Evolutionary conservation across 2,797 vertebrate species (phyloP), one percentile per base, ranked within the genome.

Genomic region (Alosa sapidissima): DNA sequence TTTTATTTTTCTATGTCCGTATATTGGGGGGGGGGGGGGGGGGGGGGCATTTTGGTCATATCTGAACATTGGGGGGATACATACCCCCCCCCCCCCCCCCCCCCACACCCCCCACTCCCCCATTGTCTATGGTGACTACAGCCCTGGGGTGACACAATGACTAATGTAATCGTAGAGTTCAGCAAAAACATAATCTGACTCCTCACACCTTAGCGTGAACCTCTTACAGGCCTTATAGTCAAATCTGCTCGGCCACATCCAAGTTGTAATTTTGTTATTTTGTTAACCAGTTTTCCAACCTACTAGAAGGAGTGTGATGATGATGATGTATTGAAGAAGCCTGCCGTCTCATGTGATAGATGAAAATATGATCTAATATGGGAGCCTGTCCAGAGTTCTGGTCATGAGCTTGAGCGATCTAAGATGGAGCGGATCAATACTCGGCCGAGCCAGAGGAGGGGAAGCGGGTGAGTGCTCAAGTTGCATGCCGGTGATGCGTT

Each of bases 361-460:
- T 62, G 8, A 28, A 68, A 13, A 19, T 45, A 14, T 45, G 68
- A 75, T 75, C 13, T 45, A 41, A 36, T 41, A 75, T 8, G 36
- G 33, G 16, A 75, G 33, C 14, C 68, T 45, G 13, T 45, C 36
- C 14, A 41, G 36, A 14, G 36, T 6, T 62, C 58, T 60, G 58
- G 5, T 60, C 7, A 9, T 6, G 58, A 24, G 58, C n/a, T 24
- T 7, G 58, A 60, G 58, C 41, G 14, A 41, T 41, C 68, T 28
- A 45, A 75, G 65, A 72, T 72, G 65, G 65, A 72, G 13, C 65
- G 28, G 33, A 75, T 75, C 68, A 45, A 75, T 75, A 75, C 24
- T 7, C 33, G 1, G 0, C 68, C 36, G 16, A 33, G 36, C 14
- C 36, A 6, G 36, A 33, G 41, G 11, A 45, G 33, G 41, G 68